Percentiles rank a stretch among this genome's conserved stretches.
phyloP scores from a whole-genome alignment of 1,140 invertebrate species.

The Rhysida immarginata region DNA sequence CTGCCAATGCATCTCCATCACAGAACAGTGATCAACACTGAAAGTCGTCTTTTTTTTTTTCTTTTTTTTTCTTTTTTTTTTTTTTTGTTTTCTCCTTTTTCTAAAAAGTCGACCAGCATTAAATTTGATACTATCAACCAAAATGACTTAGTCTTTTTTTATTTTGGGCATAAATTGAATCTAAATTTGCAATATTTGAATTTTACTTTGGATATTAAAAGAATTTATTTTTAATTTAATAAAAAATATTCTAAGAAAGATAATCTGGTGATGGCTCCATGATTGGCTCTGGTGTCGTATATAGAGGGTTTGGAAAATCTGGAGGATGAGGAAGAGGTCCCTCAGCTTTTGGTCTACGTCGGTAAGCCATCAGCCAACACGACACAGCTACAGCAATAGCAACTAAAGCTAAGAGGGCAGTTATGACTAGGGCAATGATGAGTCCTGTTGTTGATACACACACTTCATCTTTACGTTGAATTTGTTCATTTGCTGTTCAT shows the following conservation, averaged over 20 bases:
- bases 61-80: no score
- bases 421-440: constrained; percentile 79
- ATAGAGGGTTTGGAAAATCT: constrained; percentile 85
- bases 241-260: constrained; percentile 25
- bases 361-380: constrained; percentile 86
- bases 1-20: no score
- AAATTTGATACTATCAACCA: no score
- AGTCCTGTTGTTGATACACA: constrained; percentile 85
- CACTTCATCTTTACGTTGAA: constrained; percentile 48
- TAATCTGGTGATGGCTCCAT: constrained; percentile 67
- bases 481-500: background rate
- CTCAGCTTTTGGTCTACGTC: constrained; percentile 62
- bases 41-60: no score
- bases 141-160: no score
- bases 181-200: no score
- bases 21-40: no score
- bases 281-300: constrained; percentile 64
- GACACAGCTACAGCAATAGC: constrained; percentile 85
- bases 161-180: no score
- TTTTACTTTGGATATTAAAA: no score
- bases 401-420: constrained; percentile 73
- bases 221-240: no score
- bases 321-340: constrained; percentile 83
- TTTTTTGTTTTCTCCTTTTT: no score
- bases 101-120: no score